A percentile compares a stretch with the other conserved stretches of the same genome.
phyloP scores from a whole-genome alignment of 1,140 invertebrate genomes.

The Leguminivora glycinivorella region DNA sequence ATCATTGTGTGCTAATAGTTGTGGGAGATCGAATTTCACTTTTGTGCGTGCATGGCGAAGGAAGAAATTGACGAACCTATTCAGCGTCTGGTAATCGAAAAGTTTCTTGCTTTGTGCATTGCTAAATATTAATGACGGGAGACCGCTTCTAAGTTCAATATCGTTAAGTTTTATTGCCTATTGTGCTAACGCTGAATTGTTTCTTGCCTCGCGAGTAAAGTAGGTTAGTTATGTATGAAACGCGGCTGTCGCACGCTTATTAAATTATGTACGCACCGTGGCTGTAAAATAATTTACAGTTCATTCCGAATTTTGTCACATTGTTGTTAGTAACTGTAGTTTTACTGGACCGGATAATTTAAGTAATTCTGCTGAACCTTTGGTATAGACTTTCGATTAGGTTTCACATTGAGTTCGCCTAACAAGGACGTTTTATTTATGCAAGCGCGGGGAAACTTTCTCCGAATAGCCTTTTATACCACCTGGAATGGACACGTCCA shows the following conservation, averaged over 20 bases:
- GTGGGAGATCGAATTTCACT: slow-evolving; percentile 64
- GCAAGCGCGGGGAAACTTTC: not conserved
- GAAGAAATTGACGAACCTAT: slow-evolving; percentile 13
- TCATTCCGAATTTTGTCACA: slow-evolving; percentile 19
- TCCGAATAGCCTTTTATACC: not conserved
- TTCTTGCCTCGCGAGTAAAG: slow-evolving; percentile 11
- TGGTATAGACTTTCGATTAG: not conserved
- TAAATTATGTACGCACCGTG: slow-evolving; percentile 25
- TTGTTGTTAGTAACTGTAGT: slow-evolving; percentile 20
- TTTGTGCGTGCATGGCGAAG: slow-evolving; percentile 42
- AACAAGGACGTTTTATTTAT: slow-evolving; percentile 7
- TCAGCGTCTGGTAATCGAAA: not conserved
- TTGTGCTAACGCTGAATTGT: slow-evolving; percentile 13
- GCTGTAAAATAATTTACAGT: slow-evolving; percentile 25
- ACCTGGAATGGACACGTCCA: not conserved
- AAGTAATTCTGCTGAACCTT: slow-evolving; percentile 1
- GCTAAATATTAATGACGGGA: slow-evolving; percentile 3
- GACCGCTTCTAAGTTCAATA: not conserved
- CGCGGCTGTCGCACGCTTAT: slow-evolving; percentile 11
- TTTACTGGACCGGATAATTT: not conserved
- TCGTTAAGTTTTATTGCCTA: slow-evolving; percentile 13
- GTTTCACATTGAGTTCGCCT: not conserved
- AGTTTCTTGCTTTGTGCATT: not conserved
- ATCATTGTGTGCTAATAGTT: slow-evolving; percentile 51
- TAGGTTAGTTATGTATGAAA: slow-evolving; percentile 25